Base-by-base conservation (phyloP, 2,888 invertebrate species). In the Eudemis profundana region DNA sequence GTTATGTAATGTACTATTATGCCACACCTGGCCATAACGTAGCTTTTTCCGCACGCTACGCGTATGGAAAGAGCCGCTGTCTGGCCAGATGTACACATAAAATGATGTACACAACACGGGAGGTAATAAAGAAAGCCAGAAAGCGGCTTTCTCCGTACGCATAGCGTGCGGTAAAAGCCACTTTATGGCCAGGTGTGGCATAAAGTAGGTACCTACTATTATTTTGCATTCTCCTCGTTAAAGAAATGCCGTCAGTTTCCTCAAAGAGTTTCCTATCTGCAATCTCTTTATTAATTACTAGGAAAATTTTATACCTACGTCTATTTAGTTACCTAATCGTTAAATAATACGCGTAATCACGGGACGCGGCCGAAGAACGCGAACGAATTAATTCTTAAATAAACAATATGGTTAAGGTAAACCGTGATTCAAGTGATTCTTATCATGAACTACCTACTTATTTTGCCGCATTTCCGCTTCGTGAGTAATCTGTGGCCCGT, bases 381-480 rank as follows among this genome's bases (percentile, higher is more conserved):
- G 19, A n/a, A n/a, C n/a, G 27, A 57, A 46, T 33, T 4, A 33
- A 33, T 33, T 17, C 4, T n/a, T n/a, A n/a, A 2, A 0, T 3
- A 2, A 14, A 33, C n/a, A 33, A 46, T 33, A 44, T 33, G 29
- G 29, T 27, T 36, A 14, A 33, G 29, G 8, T 29, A 56, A 56
- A n/a, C 29, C 29, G 17, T 44, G 42, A 56, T 4, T 40, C 53
- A 19, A 23, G 38, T 4, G 3, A n/a, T n/a, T 19, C 3, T 51
- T 38, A 19, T 36, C 38, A 15, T 49, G n/a, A 19, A 4, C 42
- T 14, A 15, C 1, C 3, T 17, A 42, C 4, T 47, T 23, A 47
- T 47, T 47, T 47, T 47, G 23, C 17, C 14, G 47, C 47, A 47
- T 47, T 47, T 47, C 47, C 47, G 21, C 17, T 23, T 23, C 12